A percentile compares a stretch with the other conserved stretches of the same genome.
Conservation (phyloP, 2,113 vertebrate genomes). For the Syrmaticus mikado region DNA sequence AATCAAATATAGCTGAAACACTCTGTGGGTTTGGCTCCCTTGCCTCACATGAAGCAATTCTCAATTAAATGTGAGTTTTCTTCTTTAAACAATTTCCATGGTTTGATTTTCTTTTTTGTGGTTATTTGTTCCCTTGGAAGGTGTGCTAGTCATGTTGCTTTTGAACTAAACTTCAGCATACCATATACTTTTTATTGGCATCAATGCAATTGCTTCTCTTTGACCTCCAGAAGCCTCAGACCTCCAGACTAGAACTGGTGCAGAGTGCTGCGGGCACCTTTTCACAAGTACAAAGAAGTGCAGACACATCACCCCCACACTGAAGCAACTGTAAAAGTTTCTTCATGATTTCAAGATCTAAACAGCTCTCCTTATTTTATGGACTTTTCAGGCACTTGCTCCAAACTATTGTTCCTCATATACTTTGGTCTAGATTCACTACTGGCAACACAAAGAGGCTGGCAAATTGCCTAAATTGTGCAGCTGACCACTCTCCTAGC, state of each 20-base stretch:
- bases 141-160: slow-evolving; percentile 64
- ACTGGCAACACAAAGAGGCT: background rate
- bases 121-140: slow-evolving; percentile 66
- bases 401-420: background rate
- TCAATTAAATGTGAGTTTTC: slow-evolving; percentile 62
- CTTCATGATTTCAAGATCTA: slow-evolving; percentile 22
- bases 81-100: slow-evolving; percentile 62
- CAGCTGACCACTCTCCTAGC: background rate
- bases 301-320: background rate
- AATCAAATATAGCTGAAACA: slow-evolving; percentile 56
- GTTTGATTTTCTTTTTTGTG: slow-evolving; percentile 67
- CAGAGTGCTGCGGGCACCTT: background rate
- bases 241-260: slow-evolving; percentile 28
- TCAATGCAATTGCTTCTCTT: slow-evolving; percentile 39
- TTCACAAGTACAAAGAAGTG: slow-evolving; percentile 15
- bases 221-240: slow-evolving; percentile 56
- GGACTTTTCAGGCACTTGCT: background rate
- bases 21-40: slow-evolving; percentile 60
- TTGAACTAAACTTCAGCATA: slow-evolving; percentile 64
- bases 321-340: slow-evolving; percentile 20
- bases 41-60: slow-evolving; percentile 59
- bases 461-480: accelerated
- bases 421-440: background rate
- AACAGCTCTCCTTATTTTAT: background rate
- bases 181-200: slow-evolving; percentile 55